Evolutionary conservation across 2,797 vertebrate genomes (phyloP), one percentile per base, ranked within the genome.

Genomic region (Tragopan temminckii): DNA sequence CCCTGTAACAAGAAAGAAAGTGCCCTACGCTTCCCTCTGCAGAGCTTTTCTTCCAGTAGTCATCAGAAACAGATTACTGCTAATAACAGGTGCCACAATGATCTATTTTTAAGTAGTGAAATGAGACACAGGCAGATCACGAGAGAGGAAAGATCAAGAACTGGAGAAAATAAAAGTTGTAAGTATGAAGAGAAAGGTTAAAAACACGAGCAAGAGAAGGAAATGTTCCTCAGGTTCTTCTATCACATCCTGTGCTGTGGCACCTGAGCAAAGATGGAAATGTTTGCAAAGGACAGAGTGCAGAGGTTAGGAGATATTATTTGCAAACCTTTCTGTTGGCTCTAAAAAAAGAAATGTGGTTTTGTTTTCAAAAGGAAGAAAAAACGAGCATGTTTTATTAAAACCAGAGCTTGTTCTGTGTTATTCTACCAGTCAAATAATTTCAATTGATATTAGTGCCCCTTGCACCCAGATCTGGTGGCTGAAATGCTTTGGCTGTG

Each of bases 71-170:
- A 87, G 25, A 91, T 21, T 12, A 3, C 18, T 74, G 85, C 61
- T 94, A 89, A 35, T 80, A 95, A 88, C 74, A 95, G 85, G 79
- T 88, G 85, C 70, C 80, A 86, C 70, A 93, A 85, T n/a, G 71
- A 94, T 93, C 81, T 93, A 85, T 80, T 95, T 93, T 95, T 88
- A 88, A 90, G 59, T 45, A 57, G 74, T 76, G 67, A 80, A 94
- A 92, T 1, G 0, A 95, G 80, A 95, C 59, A 87, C 24, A 79
- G 55, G 76, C 55, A 79, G 40, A 94, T 77, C 85, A 84, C n/a
- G 74, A 91, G 67, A 94, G 40, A 92, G 79, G 59, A 95, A 95
- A 95, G 74, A 95, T 76, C 79, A 88, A 80, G 63, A 92, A 85
- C 20, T 76, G 80, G 46, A 86, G 70, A 81, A 80, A 91, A 91